Evolutionary conservation across 2,888 invertebrate genomes (phyloP).

Genomic region (Lumbricus terrestris): DNA sequence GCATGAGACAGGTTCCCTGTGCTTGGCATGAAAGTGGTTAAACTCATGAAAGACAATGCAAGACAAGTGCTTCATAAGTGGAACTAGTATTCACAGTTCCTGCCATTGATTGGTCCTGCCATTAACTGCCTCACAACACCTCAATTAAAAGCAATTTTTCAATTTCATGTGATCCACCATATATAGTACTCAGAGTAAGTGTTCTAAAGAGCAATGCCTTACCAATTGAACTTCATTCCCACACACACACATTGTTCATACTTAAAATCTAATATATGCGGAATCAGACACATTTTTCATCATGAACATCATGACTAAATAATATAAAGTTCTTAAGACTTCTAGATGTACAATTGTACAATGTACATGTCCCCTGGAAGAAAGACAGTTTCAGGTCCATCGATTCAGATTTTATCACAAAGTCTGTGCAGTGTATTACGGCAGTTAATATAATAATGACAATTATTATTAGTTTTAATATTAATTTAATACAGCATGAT

Average conservation of each 20-base stretch:
- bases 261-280: not conserved
- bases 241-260: not conserved
- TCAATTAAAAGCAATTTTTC: not conserved
- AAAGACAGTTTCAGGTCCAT: not conserved
- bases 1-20: not conserved
- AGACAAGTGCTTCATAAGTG: not conserved
- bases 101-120: not conserved
- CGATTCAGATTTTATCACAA: not conserved
- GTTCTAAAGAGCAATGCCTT: not conserved
- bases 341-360: not conserved
- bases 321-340: not conserved
- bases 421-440: not conserved
- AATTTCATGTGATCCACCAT: not conserved
- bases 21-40: not conserved
- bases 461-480: too few species aligned
- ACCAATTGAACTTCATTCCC: not conserved
- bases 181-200: not conserved
- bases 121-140: not conserved
- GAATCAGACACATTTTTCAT: not conserved
- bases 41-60: not conserved
- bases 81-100: not conserved
- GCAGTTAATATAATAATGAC: too few species aligned
- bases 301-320: not conserved
- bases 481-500: too few species aligned
- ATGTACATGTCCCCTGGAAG: too few species aligned